Conservation (phyloP, 2,113 vertebrate genomes). For the Nesogale talazaci region DNA sequence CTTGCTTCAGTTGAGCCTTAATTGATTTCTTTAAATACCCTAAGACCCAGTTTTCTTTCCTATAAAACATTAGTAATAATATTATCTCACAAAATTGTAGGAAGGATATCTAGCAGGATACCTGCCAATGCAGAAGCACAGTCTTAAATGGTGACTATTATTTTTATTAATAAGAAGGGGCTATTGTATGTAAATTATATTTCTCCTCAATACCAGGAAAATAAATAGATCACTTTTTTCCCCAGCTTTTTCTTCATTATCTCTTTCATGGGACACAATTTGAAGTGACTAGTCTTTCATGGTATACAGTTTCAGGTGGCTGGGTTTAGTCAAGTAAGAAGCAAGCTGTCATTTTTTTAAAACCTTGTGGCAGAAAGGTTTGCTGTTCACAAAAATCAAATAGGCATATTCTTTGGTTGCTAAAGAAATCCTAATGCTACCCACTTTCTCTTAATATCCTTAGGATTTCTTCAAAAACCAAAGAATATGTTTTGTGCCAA, state of each 20-base stretch:
- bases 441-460: too few relatives aligned
- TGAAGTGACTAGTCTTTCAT: too few relatives aligned
- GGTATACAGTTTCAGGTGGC: neutral
- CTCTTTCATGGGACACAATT: too few relatives aligned
- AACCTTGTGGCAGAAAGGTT: neutral
- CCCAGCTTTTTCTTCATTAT: neutral
- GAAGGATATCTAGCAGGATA: neutral
- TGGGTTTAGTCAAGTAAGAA: slow-evolving; percentile 23
- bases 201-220: neutral
- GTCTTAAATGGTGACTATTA: neutral
- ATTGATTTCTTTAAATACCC: neutral
- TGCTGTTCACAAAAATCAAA: slow-evolving; percentile 36
- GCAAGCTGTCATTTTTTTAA: slow-evolving; percentile 14
- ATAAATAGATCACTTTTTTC: slow-evolving; percentile 17
- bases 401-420: slow-evolving; percentile 1
- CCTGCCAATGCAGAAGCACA: neutral
- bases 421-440: neutral
- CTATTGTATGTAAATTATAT: neutral
- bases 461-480: too few relatives aligned
- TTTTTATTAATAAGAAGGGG: neutral
- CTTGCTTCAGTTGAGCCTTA: neutral
- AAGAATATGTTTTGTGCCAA: too few relatives aligned
- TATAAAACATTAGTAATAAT: neutral
- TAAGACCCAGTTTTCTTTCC: neutral
- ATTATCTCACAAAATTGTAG: neutral